Evolutionary conservation across 2,113 vertebrate genomes (phyloP).

Genomic region (Eulacestoma nigropectus): DNA sequence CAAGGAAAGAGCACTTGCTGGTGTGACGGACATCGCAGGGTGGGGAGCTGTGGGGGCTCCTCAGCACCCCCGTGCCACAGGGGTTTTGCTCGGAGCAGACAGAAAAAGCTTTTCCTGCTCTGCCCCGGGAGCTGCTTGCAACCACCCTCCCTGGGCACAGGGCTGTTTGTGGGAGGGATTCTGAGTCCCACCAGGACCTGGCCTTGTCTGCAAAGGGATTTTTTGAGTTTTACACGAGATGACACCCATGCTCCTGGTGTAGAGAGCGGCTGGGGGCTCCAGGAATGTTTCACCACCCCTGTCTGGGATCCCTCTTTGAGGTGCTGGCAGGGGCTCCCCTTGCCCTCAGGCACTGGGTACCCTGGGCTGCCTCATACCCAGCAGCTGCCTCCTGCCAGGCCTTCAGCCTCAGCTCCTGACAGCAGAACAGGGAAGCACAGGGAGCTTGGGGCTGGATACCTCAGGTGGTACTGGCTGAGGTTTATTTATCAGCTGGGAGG

Average conservation of each 20-base stretch:
- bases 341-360: accelerated
- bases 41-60: not conserved
- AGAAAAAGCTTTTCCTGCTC: not conserved
- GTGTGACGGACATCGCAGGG: accelerated
- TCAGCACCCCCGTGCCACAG: not conserved
- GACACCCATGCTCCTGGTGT: accelerated
- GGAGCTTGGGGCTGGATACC: not conserved
- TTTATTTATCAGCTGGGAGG: not conserved
- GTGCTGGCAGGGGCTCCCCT: not conserved
- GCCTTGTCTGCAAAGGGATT: not conserved
- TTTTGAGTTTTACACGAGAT: not conserved
- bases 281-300: not conserved
- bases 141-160: not conserved
- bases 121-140: not conserved
- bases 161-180: not conserved
- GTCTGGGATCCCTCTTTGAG: no score
- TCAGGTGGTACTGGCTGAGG: not conserved
- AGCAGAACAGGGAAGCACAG: not conserved
- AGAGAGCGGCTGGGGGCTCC: accelerated
- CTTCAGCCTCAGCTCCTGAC: not conserved
- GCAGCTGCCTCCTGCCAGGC: not conserved
- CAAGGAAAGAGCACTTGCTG: not conserved
- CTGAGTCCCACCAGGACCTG: not conserved
- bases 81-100: accelerated
- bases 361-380: accelerated